Evolutionary conservation across 2,888 invertebrate genomes (phyloP).

Genomic region (Athetis lepigone): DNA sequence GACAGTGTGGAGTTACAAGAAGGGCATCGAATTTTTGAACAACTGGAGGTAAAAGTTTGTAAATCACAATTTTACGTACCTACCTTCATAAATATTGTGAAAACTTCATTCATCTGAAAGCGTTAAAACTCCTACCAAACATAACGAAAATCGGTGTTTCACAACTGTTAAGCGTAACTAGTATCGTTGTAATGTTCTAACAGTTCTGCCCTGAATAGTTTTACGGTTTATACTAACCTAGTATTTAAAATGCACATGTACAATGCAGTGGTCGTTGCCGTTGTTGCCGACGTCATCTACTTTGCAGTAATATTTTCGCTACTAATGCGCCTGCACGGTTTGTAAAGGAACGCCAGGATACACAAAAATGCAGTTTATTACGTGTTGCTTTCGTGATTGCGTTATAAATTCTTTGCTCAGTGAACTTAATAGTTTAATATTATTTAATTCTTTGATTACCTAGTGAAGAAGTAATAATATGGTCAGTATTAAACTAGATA

Average conservation of each 20-base stretch:
- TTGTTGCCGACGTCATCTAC: conserved; percentile 89
- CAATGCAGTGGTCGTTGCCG: conserved; percentile 89
- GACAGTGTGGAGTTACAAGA: conserved; percentile 29
- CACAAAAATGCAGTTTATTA: conserved; percentile 84
- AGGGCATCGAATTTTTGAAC: conserved; percentile 6
- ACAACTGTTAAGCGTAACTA: conserved; percentile 35
- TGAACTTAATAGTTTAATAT: conserved; percentile 56
- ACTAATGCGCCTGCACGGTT: conserved; percentile 88
- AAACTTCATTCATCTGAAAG: neutral
- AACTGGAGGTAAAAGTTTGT: conserved; percentile 32
- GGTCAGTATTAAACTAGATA: conserved; percentile 59
- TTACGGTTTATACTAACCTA: conserved; percentile 82
- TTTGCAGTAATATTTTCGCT: conserved; percentile 90
- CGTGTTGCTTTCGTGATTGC: conserved; percentile 77
- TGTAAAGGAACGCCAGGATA: conserved; percentile 80
- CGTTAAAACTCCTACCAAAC: neutral
- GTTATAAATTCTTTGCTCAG: conserved; percentile 67
- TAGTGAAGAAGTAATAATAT: conserved; percentile 61
- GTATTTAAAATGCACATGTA: conserved; percentile 88
- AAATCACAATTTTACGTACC: neutral
- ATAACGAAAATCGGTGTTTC: neutral
- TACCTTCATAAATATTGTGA: neutral
- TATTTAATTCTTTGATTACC: conserved; percentile 60
- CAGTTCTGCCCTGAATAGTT: conserved; percentile 80
- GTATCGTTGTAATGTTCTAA: conserved; percentile 56